Percentiles rank a stretch among this genome's conserved stretches.
Conservation (phyloP, 2,113 vertebrate species). For the Alethe diademata region DNA sequence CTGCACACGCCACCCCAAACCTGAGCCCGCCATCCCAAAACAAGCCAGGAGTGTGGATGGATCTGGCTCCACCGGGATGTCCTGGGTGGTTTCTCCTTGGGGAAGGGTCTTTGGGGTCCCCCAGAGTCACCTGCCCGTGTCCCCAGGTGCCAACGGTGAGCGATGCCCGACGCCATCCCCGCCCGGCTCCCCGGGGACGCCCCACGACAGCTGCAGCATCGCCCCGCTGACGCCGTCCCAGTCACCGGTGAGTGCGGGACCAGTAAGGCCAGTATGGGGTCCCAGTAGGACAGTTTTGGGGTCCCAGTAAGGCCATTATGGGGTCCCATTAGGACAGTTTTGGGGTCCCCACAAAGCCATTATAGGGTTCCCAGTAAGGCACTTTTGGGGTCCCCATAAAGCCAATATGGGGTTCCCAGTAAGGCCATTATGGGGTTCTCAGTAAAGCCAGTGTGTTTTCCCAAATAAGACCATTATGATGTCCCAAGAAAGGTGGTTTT, state of each 20-base stretch:
- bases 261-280: fast-evolving
- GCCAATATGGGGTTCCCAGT: fast-evolving
- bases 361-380: background rate
- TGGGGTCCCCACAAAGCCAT: fast-evolving
- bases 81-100: background rate
- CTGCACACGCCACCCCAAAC: too few relatives aligned
- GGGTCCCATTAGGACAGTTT: fast-evolving
- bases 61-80: too few relatives aligned
- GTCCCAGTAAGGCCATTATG: fast-evolving
- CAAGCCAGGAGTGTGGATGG: too few relatives aligned
- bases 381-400: too few relatives aligned
- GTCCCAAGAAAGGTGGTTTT: fast-evolving
- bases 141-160: constrained; percentile 70
- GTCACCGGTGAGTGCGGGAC: constrained; percentile 79
- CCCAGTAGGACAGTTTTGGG: too few relatives aligned
- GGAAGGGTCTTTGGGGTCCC: background rate
- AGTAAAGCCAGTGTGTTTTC: background rate
- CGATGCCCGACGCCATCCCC: constrained; percentile 78
- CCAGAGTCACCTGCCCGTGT: background rate
- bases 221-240: constrained; percentile 88
- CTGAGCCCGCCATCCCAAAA: too few relatives aligned
- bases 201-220: constrained; percentile 85
- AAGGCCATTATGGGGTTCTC: fast-evolving
- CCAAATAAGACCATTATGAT: background rate
- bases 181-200: constrained; percentile 70